Conservation (phyloP, 2,113 vertebrate species). For the Sturnira hondurensis region DNA sequence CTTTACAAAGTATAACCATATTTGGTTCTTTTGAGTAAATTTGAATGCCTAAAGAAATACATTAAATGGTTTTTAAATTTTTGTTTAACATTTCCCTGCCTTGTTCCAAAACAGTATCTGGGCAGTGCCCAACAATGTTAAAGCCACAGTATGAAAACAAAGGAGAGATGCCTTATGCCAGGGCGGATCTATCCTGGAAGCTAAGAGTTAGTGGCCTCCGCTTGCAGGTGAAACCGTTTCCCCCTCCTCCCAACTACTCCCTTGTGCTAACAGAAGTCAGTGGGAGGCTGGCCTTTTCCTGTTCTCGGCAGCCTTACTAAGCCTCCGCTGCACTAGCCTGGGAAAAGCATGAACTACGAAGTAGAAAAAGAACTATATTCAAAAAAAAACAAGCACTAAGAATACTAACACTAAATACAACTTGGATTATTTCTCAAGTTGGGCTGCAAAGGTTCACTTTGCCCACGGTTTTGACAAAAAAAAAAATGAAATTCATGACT, state of each 20-base stretch:
- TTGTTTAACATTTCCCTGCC: background rate
- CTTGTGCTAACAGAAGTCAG: background rate
- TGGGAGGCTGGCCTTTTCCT: background rate
- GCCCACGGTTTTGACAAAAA: background rate
- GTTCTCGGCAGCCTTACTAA: background rate
- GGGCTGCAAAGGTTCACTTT: background rate
- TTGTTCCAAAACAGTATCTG: constrained; percentile 39
- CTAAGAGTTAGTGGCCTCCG: background rate
- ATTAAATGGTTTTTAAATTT: background rate
- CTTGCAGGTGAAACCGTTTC: no score
- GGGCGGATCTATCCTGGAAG: background rate
- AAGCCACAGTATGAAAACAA: constrained; percentile 17
- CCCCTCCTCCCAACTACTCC: background rate
- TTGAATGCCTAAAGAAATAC: constrained; percentile 42
- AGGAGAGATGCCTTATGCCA: background rate
- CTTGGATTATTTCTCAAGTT: background rate
- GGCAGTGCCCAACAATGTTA: background rate
- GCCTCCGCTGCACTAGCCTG: background rate
- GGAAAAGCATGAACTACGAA: constrained; percentile 50
- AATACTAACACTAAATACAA: constrained; percentile 38
- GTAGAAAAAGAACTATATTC: constrained; percentile 49
- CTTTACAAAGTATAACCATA: constrained; percentile 27
- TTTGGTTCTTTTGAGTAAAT: constrained; percentile 25
- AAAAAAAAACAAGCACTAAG: constrained; percentile 24
- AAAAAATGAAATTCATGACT: background rate